A percentile compares a stretch with the other conserved stretches of the same genome.
phyloP scores from a whole-genome alignment of 2,888 invertebrate genomes.

The Hirtodrosophila duncani region DNA sequence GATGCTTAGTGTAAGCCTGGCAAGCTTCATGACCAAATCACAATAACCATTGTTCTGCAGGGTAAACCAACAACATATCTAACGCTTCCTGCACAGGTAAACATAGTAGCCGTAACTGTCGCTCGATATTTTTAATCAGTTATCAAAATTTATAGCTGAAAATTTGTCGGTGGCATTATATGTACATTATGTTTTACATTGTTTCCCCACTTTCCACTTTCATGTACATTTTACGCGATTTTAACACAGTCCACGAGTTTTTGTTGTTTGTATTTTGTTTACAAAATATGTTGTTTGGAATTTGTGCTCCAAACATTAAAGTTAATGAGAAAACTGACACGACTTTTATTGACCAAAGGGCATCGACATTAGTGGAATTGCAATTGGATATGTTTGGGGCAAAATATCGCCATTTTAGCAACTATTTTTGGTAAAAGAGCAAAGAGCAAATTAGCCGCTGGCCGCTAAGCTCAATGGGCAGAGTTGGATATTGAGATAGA shows the following conservation, averaged over 20 bases:
- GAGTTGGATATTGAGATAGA: too few relatives aligned
- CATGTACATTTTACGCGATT: conserved; percentile 30
- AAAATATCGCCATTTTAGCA: conserved; percentile 6
- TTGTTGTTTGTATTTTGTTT: conserved; percentile 24
- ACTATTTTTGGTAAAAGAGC: conserved; percentile 42
- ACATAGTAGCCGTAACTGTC: conserved; percentile 44
- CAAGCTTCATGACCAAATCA: too few relatives aligned
- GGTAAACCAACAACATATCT: too few relatives aligned
- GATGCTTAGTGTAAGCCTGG: too few relatives aligned
- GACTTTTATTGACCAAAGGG: conserved; percentile 7
- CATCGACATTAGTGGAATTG: conserved; percentile 7
- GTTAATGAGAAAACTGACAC: conserved; percentile 39
- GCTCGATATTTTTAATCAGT: conserved; percentile 62
- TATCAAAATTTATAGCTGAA: conserved; percentile 48
- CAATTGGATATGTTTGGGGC: conserved; percentile 35
- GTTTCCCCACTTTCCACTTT: conserved; percentile 4
- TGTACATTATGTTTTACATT: conserved; percentile 19
- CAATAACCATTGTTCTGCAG: too few relatives aligned
- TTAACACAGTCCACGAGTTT: conserved; percentile 46
- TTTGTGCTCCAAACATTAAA: conserved; percentile 29
- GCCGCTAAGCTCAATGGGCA: too few relatives aligned
- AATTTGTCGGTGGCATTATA: conserved; percentile 13
- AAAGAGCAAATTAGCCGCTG: conserved; percentile 16
- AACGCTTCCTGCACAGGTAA: too few relatives aligned
- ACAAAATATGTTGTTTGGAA: conserved; percentile 18